Evolutionary conservation across 2,888 invertebrate species (phyloP).

Genomic region (Scaptomyza flava): DNA sequence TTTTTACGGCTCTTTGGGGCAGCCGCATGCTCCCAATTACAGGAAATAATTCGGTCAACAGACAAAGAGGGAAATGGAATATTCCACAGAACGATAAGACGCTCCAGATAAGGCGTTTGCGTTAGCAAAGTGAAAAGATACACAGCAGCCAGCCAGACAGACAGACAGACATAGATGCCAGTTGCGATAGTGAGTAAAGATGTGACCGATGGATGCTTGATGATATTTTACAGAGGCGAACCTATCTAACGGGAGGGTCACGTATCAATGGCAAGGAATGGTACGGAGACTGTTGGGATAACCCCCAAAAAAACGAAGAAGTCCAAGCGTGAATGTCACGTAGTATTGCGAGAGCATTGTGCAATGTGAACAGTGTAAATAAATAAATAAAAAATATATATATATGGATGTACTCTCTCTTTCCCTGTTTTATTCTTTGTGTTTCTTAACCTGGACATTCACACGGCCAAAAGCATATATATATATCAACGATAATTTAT

Average conservation of each 20-base stretch:
- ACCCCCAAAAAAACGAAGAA: constrained; percentile 38
- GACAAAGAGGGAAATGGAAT: constrained; percentile 22
- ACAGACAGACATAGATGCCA: constrained; percentile 35
- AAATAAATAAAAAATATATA: constrained; percentile 52
- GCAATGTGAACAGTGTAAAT: constrained; percentile 68
- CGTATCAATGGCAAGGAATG: constrained; percentile 47
- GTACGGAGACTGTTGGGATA: constrained; percentile 1
- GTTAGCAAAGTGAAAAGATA: constrained; percentile 60
- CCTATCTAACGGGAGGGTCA: constrained; percentile 55
- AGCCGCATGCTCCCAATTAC: constrained; percentile 70
- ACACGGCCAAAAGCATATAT: constrained; percentile 65
- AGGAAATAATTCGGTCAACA: constrained; percentile 77
- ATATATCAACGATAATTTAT: constrained; percentile 79
- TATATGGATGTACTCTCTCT: constrained; percentile 3
- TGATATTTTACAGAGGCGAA: constrained; percentile 4
- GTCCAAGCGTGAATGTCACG: constrained; percentile 80
- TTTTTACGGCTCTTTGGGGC: constrained; percentile 68
- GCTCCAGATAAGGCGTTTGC: constrained; percentile 57
- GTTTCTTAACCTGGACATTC: constrained; percentile 66
- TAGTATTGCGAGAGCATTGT: constrained; percentile 54
- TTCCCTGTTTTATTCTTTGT: neutral
- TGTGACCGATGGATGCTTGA: constrained; percentile 24
- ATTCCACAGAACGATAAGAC: constrained; percentile 57
- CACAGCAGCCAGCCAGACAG: constrained; percentile 39
- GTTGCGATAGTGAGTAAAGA: constrained; percentile 46